Evolutionary conservation across 2,888 invertebrate genomes (phyloP).

Genomic region (Apoda limacodes): DNA sequence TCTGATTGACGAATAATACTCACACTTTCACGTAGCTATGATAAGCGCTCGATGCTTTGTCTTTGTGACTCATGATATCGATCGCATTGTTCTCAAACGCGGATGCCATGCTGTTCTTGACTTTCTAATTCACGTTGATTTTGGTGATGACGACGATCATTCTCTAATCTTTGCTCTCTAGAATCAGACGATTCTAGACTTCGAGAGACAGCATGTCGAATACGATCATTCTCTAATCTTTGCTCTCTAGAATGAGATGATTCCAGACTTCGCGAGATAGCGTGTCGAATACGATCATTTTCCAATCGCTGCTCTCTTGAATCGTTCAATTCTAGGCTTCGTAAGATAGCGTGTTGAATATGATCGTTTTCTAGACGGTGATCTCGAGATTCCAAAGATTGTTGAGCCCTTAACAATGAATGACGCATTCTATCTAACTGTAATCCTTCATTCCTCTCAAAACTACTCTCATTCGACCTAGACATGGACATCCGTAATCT

Average conservation of each 20-base stretch:
- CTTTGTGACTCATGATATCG: conserved; percentile 8
- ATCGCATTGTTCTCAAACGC: conserved; percentile 7
- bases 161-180: conserved; percentile 3
- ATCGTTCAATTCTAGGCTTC: not conserved
- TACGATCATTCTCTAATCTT: not conserved
- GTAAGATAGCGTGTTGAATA: not conserved
- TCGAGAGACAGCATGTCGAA: not conserved
- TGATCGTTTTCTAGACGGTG: not conserved
- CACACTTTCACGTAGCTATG: conserved; percentile 8
- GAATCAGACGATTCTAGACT: not conserved
- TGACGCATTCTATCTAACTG: not conserved
- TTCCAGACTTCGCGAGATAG: not conserved
- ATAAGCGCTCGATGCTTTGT: conserved; percentile 6
- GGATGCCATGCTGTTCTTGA: conserved; percentile 8
- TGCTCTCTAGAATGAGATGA: not conserved
- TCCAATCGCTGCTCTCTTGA: not conserved
- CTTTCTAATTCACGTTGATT: conserved; percentile 9
- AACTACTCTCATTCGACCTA: conserved; percentile 1
- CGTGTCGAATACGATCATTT: not conserved
- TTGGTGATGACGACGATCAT: conserved; percentile 5
- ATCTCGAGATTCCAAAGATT: not conserved
- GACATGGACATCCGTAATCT: conserved; percentile 2
- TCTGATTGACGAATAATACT: conserved; percentile 5
- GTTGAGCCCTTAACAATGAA: not conserved
- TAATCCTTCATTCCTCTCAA: not conserved